phyloP scores from a whole-genome alignment of 2,888 invertebrate genomes.

The Anticlea derivata region DNA sequence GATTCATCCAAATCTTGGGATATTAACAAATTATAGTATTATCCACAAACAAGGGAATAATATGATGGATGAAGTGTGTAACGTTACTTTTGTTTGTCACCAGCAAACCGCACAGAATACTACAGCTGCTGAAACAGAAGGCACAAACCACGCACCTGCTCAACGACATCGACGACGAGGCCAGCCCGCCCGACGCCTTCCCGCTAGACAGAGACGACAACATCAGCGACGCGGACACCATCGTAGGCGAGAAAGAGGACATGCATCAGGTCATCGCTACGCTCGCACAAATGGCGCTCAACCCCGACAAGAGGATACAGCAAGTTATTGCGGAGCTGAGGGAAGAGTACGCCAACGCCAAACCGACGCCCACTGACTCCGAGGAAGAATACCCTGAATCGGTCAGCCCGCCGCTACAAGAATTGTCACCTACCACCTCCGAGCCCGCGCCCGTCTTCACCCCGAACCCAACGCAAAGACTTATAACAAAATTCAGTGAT shows the following conservation, averaged over 20 bases:
- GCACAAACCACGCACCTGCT: constrained; percentile 44
- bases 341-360: constrained; percentile 5
- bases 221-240: constrained; percentile 62
- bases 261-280: constrained; percentile 41
- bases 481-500: constrained; percentile 58
- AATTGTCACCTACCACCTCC: constrained; percentile 68
- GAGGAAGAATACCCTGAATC: constrained; percentile 63
- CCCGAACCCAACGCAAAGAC: constrained; percentile 61
- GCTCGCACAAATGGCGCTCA: constrained; percentile 29
- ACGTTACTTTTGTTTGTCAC: constrained; percentile 8
- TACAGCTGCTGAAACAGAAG: constrained; percentile 69
- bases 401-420: constrained; percentile 73
- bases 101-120: constrained; percentile 61
- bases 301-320: constrained; percentile 17
- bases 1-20: too few relatives aligned
- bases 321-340: constrained; percentile 10
- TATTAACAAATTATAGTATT: too few relatives aligned
- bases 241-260: constrained; percentile 63
- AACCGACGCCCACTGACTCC: constrained; percentile 3
- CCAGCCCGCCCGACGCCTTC: constrained; percentile 68
- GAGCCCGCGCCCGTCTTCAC: constrained; percentile 64
- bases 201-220: constrained; percentile 65
- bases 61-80: too few relatives aligned
- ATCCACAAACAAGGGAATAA: too few relatives aligned
- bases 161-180: constrained; percentile 49